Evolutionary conservation across 2,888 invertebrate genomes (phyloP), one percentile per base, ranked within the genome.

Genomic region (Acheta domesticus): DNA sequence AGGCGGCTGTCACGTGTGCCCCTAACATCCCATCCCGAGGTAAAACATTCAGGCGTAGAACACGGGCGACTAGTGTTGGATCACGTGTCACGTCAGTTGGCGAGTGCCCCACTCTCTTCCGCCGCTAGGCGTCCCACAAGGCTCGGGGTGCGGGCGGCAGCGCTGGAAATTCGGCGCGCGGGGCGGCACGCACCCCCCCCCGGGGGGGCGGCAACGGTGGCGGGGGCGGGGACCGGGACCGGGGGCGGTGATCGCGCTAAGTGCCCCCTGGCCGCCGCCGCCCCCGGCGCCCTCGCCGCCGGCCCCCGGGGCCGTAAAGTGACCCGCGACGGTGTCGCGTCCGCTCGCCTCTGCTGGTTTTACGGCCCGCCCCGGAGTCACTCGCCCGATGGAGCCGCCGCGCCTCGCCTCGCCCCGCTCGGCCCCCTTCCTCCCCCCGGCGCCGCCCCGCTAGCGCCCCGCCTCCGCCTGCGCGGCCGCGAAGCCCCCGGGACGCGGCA

Each of bases 271-370:
- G 14, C 62, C 62, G 62, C 62, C 14, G 62, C n/a, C 62, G n/a
- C 62, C 62, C 14, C 50, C 50, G 12, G 2, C n/a, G n/a, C n/a
- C n/a, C n/a, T n/a, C n/a, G n/a, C n/a, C n/a, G 1, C 19, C 50
- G 50, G 16, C 62, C 14, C 62, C 62, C 62, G 62, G 62, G 5
- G n/a, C 62, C 62, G 62, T 50, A 62, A 62, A 62, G 62, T 62
- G 62, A 3, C 16, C 50, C 50, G 50, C 62, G 62, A 19, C 62
- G 62, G 19, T 62, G 62, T 62, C 62, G 62, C 62, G 62, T 62
- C 62, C 62, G 62, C 62, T 14, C 62, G 62, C 62, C 16, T 62
- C 62, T 62, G 62, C 62, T 62, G 62, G 62, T 62, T 62, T 62
- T 62, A 62, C 62, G 14, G 62, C 62, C 62, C 62, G 62, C 62